Evolutionary conservation across 2,888 invertebrate genomes (phyloP).

Genomic region (Baccha elongata): DNA sequence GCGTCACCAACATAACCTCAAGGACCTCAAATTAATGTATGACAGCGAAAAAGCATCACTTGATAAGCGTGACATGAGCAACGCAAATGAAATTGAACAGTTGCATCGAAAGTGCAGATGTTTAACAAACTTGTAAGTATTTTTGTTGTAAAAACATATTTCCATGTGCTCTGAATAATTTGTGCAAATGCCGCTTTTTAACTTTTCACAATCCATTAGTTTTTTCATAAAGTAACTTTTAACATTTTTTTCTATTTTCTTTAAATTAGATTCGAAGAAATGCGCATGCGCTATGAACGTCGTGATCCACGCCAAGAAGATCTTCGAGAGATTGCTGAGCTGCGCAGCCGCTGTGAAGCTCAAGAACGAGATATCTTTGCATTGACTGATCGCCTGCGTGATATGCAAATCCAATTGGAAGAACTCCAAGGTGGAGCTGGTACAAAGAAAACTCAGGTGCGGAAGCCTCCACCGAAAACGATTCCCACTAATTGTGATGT

Average conservation of each 20-base stretch:
- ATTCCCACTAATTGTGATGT: constrained; percentile 82
- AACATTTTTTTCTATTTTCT: not conserved
- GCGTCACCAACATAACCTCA: constrained; percentile 81
- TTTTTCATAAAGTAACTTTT: not conserved
- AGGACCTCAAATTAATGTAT: constrained; percentile 81
- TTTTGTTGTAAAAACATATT: constrained; percentile 42
- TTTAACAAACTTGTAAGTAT: constrained; percentile 84
- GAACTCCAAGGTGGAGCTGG: constrained; percentile 76
- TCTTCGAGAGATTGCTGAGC: constrained; percentile 83
- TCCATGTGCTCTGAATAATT: constrained; percentile 31
- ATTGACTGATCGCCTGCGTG: constrained; percentile 84
- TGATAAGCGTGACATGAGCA: constrained; percentile 83
- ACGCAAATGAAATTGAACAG: constrained; percentile 84
- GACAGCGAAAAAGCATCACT: constrained; percentile 81
- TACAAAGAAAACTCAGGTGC: constrained; percentile 75
- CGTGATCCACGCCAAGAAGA: constrained; percentile 85
- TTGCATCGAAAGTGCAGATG: constrained; percentile 84
- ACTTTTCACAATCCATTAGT: not conserved
- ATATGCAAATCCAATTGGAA: constrained; percentile 83
- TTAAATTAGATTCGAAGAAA: constrained; percentile 84
- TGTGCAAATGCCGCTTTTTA: constrained; percentile 13
- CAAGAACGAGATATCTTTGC: constrained; percentile 84
- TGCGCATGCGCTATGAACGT: constrained; percentile 84
- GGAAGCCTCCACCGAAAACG: constrained; percentile 81
- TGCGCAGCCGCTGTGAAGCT: constrained; percentile 84